Percentiles rank a stretch among this genome's conserved stretches.
Evolutionary conservation across 2,888 invertebrate genomes (phyloP).

Genomic region (Acanthoscelides obtectus): DNA sequence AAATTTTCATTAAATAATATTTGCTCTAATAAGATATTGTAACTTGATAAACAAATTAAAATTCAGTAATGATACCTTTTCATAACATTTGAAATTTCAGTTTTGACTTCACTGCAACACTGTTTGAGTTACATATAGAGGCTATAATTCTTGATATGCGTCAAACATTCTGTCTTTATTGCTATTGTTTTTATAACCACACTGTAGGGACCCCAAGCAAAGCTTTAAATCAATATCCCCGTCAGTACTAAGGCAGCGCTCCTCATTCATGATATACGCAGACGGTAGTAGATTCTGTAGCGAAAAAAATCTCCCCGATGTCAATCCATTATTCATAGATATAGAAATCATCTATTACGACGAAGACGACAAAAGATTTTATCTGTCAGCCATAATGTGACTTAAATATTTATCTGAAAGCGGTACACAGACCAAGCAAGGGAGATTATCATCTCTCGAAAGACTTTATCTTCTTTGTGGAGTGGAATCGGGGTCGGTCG

Average conservation of each 20-base stretch:
- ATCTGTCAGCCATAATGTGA: slow-evolving; percentile 27
- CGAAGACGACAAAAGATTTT: slow-evolving; percentile 14
- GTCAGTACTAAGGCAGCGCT: background rate
- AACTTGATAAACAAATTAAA: too few relatives aligned
- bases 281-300: background rate
- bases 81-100: too few relatives aligned
- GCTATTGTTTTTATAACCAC: too few relatives aligned
- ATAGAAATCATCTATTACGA: slow-evolving; percentile 8
- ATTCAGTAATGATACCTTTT: too few relatives aligned
- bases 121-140: too few relatives aligned
- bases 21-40: too few relatives aligned
- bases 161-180: too few relatives aligned
- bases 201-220: background rate
- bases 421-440: background rate
- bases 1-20: too few relatives aligned
- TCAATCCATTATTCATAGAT: background rate
- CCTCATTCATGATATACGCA: background rate
- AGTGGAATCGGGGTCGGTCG: background rate
- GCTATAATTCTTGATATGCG: too few relatives aligned
- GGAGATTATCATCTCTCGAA: background rate
- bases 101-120: too few relatives aligned
- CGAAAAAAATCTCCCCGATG: background rate
- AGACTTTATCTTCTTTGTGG: background rate
- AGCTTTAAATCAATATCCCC: background rate
- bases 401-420: slow-evolving; percentile 28